Conservation (phyloP, 2,888 invertebrate species). For the Campoletis raptor region DNA sequence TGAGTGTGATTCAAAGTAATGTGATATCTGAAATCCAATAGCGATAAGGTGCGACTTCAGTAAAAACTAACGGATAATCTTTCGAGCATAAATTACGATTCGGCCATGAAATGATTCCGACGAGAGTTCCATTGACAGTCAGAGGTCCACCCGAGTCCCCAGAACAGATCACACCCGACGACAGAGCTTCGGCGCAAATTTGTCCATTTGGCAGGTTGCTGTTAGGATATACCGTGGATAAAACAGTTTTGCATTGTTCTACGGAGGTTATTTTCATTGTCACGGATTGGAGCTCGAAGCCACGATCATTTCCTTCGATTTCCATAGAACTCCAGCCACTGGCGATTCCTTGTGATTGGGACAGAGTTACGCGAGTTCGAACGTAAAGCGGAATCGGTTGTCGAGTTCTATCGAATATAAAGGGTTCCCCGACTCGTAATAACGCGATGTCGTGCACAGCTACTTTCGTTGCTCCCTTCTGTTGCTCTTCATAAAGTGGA, state of each 20-base stretch:
- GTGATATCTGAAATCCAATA: neutral
- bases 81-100: constrained; percentile 72
- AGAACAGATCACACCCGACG: neutral
- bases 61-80: constrained; percentile 76
- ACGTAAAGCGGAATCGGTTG: neutral
- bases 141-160: constrained; percentile 80
- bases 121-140: constrained; percentile 74
- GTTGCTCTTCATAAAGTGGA: neutral
- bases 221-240: neutral
- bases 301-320: too few species aligned
- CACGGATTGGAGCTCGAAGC: neutral
- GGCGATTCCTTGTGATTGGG: neutral
- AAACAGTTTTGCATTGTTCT: neutral
- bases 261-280: neutral
- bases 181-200: neutral
- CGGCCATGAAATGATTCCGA: constrained; percentile 77
- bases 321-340: neutral
- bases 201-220: neutral
- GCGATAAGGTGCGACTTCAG: constrained; percentile 30
- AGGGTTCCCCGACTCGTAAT: neutral
- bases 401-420: neutral
- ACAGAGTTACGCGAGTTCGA: neutral
- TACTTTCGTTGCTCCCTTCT: neutral
- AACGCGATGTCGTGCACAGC: neutral
- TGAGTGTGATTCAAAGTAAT: neutral